Base-by-base conservation (phyloP, 2,888 invertebrate genomes). In the Rhagium mordax region DNA sequence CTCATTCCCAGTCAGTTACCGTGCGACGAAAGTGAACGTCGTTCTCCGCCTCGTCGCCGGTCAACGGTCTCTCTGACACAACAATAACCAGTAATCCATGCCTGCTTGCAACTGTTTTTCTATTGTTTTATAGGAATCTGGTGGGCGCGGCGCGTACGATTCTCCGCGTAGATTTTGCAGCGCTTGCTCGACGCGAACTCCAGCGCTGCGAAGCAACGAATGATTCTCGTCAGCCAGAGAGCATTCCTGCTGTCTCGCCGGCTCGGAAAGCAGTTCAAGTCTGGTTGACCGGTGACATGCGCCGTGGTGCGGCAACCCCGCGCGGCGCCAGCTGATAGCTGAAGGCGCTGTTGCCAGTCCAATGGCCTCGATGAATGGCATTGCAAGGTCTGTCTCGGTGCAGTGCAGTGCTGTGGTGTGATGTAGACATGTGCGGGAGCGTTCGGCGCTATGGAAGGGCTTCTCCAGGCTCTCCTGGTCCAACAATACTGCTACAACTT, bases 351-450 rank as follows among this genome's bases (percentile, higher is more conserved):
- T 84, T 86, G 86, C 86, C 87, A 70, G 87, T 78, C 92, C 92
- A 92, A 90, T 91, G 90, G 89, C 91, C 90, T 90, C 91, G 91
- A 91, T 92, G 91, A 92, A 92, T 91, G 92, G 90, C 89, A 90
- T 87, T 88, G 89, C 89, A 89, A 89, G 88, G 87, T 87, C 87
- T 87, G 86, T 87, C 86, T 86, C 86, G 87, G 86, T 88, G 89
- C 88, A 88, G 84, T 86, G 86, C 85, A 84, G 86, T 84, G 85
- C 79, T 83, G 82, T 73, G 74, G 78, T 74, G 78, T 77, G 77
- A 79, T 79, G 80, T 81, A 81, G 82, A 81, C 79, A 84, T 84
- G 84, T 84, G 83, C 84, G 82, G 81, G 76, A 76, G 74, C 65
- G 66, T n/a, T 29, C 70, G 78, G 80, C 81, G 84, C 83, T 81